Conservation (phyloP, 2,888 invertebrate genomes). For the Lamproptera curius region DNA sequence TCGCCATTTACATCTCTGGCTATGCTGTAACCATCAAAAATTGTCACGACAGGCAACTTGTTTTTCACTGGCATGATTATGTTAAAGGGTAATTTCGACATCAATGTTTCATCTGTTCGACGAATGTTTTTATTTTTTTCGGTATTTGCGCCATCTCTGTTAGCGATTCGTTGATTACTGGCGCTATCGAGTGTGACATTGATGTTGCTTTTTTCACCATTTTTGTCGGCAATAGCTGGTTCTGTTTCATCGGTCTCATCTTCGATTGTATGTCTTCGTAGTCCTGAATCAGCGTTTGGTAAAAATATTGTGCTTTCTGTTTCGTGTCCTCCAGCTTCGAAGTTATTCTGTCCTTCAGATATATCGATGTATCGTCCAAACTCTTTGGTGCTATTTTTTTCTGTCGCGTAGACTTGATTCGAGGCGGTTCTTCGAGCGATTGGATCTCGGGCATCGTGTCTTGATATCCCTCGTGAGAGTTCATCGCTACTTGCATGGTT, state of each 20-base stretch:
- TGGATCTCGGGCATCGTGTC: constrained; percentile 40
- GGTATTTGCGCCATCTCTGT: constrained; percentile 61
- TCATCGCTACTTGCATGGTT: constrained; percentile 58
- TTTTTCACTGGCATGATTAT: constrained; percentile 27
- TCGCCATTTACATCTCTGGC: constrained; percentile 64
- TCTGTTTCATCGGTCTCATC: constrained; percentile 42
- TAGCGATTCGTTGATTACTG: constrained; percentile 61
- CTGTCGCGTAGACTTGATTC: constrained; percentile 30
- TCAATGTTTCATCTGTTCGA: constrained; percentile 59
- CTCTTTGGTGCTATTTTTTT: constrained; percentile 37
- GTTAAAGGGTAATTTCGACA: constrained; percentile 27
- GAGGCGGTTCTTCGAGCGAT: constrained; percentile 31
- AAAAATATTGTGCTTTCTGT: constrained; percentile 55
- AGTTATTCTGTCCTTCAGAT: constrained; percentile 48
- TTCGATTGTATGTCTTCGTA: constrained; percentile 54
- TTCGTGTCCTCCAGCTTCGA: constrained; percentile 57
- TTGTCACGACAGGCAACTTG: constrained; percentile 48
- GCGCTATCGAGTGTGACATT: constrained; percentile 52
- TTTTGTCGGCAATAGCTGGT: constrained; percentile 47
- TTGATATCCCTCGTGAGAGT: constrained; percentile 41
- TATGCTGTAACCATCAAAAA: constrained; percentile 68
- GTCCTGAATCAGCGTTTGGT: constrained; percentile 58
- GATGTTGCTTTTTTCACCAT: constrained; percentile 51
- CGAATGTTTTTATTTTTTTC: constrained; percentile 58
- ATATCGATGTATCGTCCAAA: constrained; percentile 38